These are phyloP conservation scores for Artemia sinica DNA, from an alignment of 2,888 invertebrate genomes.

Conservation along the genomic window DNA sequence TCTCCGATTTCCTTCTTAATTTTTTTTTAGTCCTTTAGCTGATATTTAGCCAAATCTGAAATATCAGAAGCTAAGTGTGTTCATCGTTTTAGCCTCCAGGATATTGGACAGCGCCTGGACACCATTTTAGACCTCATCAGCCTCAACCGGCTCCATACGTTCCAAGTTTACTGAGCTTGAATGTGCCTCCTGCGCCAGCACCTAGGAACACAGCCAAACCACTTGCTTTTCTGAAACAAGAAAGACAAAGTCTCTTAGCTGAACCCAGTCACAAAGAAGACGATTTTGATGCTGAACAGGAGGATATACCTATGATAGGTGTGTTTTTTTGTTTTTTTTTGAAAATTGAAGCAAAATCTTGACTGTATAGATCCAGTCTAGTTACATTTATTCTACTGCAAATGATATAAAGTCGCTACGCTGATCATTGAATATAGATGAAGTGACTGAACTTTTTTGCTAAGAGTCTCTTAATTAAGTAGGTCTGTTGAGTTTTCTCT, in stretches of 20 bases:
- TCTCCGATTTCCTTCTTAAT: too few relatives aligned
- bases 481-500: too few relatives aligned
- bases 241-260: neutral
- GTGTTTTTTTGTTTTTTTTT: neutral
- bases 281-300: constrained; percentile 23
- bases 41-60: too few relatives aligned
- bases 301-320: constrained; percentile 28
- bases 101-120: constrained; percentile 3
- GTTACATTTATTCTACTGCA: too few relatives aligned
- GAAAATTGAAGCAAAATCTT: too few relatives aligned
- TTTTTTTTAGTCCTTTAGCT: too few relatives aligned
- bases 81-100: neutral
- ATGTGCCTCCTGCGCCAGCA: neutral
- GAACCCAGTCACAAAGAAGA: constrained; percentile 23
- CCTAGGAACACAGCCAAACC: neutral
- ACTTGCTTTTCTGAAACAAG: constrained; percentile 7
- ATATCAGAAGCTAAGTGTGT: too few relatives aligned
- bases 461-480: too few relatives aligned
- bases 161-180: neutral
- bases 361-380: too few relatives aligned
- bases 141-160: neutral
- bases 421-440: too few relatives aligned
- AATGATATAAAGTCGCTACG: too few relatives aligned
- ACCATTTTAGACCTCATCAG: neutral
- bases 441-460: too few relatives aligned